Conservation (phyloP, 37 sponge, comb jelly and placozoan genomes). For the Crambe crambe region DNA sequence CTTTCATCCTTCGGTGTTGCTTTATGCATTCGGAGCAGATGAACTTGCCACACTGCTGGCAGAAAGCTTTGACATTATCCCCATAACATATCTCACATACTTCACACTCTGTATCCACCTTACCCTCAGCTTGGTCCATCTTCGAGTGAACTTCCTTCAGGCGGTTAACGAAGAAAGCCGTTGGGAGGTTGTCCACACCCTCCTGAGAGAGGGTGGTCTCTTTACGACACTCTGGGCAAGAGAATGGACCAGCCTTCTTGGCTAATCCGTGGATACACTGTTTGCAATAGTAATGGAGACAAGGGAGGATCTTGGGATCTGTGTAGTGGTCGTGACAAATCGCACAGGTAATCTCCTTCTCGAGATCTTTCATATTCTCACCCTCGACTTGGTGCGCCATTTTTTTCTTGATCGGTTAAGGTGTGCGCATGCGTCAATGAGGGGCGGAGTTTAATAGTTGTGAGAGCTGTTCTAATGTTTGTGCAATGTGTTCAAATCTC, state of each 20-base stretch:
- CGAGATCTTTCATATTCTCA: not conserved
- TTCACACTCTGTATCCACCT: not conserved
- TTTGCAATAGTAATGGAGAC: conserved; percentile 20
- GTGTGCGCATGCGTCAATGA: too few species aligned
- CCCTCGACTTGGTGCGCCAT: too few species aligned
- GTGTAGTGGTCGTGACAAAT: conserved; percentile 5
- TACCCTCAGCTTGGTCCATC: not conserved
- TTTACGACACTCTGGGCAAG: conserved; percentile 13
- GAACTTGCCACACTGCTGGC: conserved; percentile 29
- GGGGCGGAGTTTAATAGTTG: too few species aligned
- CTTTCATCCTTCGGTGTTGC: conserved; percentile 10
- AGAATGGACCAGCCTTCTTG: not conserved
- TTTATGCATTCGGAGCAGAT: conserved; percentile 18
- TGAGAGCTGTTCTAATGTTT: too few species aligned
- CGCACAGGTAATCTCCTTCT: conserved; percentile 18
- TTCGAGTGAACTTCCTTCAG: not conserved
- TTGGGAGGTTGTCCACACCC: not conserved
- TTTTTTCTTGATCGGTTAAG: too few species aligned
- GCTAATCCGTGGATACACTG: conserved; percentile 9
- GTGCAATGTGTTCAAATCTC: too few species aligned
- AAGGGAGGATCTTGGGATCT: conserved; percentile 21
- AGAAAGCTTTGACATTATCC: conserved; percentile 16
- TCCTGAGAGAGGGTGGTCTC: conserved; percentile 1
- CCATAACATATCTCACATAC: conserved; percentile 9
- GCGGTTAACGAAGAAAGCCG: conserved; percentile 1